phyloP scores from a whole-genome alignment of 2,888 invertebrate genomes.

The Hyposoter dolosus region DNA sequence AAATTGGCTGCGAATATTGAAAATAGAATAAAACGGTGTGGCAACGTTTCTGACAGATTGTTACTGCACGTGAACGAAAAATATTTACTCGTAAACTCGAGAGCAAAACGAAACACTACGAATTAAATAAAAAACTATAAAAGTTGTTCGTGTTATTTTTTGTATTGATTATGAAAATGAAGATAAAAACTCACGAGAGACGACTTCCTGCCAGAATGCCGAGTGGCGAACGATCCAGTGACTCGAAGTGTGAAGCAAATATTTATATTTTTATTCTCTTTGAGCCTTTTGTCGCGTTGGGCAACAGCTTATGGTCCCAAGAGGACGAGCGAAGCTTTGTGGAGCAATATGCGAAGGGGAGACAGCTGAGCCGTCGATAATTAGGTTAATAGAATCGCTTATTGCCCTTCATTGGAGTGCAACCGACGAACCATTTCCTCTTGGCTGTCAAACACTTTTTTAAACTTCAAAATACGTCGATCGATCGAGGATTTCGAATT shows the following conservation, averaged over 20 bases:
- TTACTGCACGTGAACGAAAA: background rate
- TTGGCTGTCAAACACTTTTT: background rate
- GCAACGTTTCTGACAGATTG: background rate
- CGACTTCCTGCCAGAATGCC: slow-evolving; percentile 16
- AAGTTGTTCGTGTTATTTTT: background rate
- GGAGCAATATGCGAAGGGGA: background rate
- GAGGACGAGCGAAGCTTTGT: background rate
- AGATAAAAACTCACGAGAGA: slow-evolving; percentile 47
- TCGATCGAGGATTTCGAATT: background rate
- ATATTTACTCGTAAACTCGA: background rate
- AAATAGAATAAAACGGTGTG: background rate
- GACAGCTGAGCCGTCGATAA: slow-evolving; percentile 26
- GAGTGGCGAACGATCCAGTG: background rate
- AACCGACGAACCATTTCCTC: slow-evolving; percentile 15
- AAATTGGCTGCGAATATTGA: background rate
- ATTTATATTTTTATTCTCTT: background rate
- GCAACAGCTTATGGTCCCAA: background rate
- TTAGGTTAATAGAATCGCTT: slow-evolving; percentile 49
- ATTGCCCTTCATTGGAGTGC: slow-evolving; percentile 49
- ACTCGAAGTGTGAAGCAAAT: slow-evolving; percentile 10
- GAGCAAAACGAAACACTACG: background rate
- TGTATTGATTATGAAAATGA: background rate
- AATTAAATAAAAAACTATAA: background rate
- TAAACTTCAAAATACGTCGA: background rate
- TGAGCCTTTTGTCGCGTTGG: background rate